Evolutionary conservation across 1,140 invertebrate genomes (phyloP).

Genomic region (Orchestia grillus): DNA sequence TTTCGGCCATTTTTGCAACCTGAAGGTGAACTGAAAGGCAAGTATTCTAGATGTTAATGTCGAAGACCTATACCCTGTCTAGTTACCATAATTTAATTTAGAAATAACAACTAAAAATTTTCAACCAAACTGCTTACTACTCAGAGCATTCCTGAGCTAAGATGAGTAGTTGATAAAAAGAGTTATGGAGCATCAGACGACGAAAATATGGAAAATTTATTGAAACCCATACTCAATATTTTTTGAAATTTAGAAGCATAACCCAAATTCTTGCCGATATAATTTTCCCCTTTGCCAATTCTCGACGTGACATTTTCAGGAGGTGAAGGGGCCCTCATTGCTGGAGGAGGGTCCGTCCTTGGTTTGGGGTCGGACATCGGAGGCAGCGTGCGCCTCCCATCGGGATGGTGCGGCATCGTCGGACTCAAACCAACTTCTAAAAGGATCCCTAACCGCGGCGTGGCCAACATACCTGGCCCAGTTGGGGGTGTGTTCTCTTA

Average conservation of each 20-base stretch:
- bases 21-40: too few species aligned
- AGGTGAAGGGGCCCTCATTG: conserved; percentile 73
- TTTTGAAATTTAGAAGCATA: neutral
- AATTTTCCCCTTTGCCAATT: neutral
- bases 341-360: conserved; percentile 82
- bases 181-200: neutral
- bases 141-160: too few species aligned
- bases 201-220: neutral
- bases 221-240: neutral
- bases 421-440: conserved; percentile 81
- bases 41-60: too few species aligned
- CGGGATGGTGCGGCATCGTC: conserved; percentile 88
- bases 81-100: too few species aligned
- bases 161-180: neutral
- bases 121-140: too few species aligned
- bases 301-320: conserved; percentile 50
- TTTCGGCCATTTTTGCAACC: too few species aligned
- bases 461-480: conserved; percentile 15
- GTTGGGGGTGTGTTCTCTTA: conserved; percentile 36
- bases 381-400: conserved; percentile 86
- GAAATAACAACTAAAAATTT: too few species aligned
- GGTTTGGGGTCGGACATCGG: conserved; percentile 88
- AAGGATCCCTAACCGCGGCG: conserved; percentile 63
- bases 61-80: too few species aligned
- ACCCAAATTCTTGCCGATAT: neutral